A percentile compares a stretch with the other conserved stretches of the same genome.
These are phyloP conservation scores for Drosophila bunnanda DNA, from an alignment of 2,888 invertebrate genomes.

Conservation along the genomic window DNA sequence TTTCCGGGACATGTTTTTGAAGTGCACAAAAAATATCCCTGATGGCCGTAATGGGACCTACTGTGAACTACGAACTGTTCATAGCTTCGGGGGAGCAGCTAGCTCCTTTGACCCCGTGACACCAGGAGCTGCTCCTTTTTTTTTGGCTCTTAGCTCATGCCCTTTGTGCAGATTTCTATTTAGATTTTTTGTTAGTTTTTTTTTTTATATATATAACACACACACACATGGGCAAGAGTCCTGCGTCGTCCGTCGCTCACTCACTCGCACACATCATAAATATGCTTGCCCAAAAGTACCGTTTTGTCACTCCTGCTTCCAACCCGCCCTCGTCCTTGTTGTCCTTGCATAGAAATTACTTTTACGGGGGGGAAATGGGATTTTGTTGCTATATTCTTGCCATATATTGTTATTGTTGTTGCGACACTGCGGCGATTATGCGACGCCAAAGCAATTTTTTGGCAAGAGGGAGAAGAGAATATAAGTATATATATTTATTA, in stretches of 20 bases:
- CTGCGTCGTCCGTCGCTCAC: slow-evolving; percentile 7
- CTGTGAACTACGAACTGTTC: slow-evolving; percentile 7
- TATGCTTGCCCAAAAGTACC: slow-evolving; percentile 59
- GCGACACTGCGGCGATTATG: slow-evolving; percentile 47
- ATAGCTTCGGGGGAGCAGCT: slow-evolving; percentile 10
- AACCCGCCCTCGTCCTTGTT: slow-evolving; percentile 7
- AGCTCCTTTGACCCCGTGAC: slow-evolving; percentile 8
- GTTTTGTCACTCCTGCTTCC: slow-evolving; percentile 52
- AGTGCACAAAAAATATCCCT: slow-evolving; percentile 10
- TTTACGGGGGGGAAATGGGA: slow-evolving; percentile 35
- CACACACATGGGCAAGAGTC: slow-evolving; percentile 25
- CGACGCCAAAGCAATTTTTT: slow-evolving; percentile 56
- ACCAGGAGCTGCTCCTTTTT: background rate
- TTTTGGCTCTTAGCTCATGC: background rate
- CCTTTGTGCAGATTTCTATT: slow-evolving; percentile 21
- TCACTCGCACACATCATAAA: slow-evolving; percentile 60
- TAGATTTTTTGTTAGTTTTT: slow-evolving; percentile 45
- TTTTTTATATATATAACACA: slow-evolving; percentile 47
- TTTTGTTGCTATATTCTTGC: slow-evolving; percentile 25
- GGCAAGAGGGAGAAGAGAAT: background rate
- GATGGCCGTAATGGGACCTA: slow-evolving; percentile 11
- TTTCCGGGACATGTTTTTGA: slow-evolving; percentile 2
- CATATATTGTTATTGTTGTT: slow-evolving; percentile 28
- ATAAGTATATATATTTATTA: too few relatives aligned
- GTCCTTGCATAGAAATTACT: slow-evolving; percentile 61